Percentiles rank a stretch among this genome's conserved stretches.
Evolutionary conservation across 2,113 vertebrate species (phyloP).

Genomic region (Helogale parvula): DNA sequence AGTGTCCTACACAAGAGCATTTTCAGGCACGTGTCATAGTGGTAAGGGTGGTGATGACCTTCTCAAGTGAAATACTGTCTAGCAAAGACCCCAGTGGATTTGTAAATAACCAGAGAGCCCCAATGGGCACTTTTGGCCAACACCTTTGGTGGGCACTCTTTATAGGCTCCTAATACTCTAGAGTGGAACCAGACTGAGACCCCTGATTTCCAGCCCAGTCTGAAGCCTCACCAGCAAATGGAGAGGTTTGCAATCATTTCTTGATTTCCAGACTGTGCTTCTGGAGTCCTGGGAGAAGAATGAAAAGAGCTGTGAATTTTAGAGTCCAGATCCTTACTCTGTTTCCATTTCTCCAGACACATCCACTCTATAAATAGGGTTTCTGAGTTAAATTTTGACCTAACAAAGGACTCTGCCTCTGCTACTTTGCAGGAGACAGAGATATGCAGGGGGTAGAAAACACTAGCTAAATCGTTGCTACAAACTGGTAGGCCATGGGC

Average conservation of each 20-base stretch:
- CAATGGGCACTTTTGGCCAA: rapidly evolving
- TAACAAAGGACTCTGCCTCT: not conserved
- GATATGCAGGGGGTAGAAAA: not conserved
- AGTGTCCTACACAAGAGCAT: not conserved
- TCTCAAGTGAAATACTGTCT: not conserved
- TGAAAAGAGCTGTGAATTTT: not conserved
- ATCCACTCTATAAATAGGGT: too few species aligned
- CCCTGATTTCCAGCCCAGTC: too few species aligned
- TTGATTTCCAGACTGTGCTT: not conserved
- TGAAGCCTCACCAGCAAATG: not conserved
- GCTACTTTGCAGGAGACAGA: not conserved
- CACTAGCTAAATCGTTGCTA: not conserved
- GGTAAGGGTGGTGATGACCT: not conserved
- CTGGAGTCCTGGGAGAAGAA: not conserved
- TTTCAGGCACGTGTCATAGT: not conserved
- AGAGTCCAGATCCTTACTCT: not conserved
- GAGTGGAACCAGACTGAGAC: rapidly evolving
- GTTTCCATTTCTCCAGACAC: not conserved
- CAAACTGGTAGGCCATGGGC: not conserved
- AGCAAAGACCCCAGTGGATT: not conserved
- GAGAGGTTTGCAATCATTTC: not conserved
- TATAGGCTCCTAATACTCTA: not conserved
- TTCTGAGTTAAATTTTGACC: not conserved
- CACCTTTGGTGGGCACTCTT: not conserved
- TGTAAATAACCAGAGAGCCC: not conserved